Evolutionary conservation across 2,888 invertebrate species (phyloP).

Genomic region (Eupithecia dodoneata): DNA sequence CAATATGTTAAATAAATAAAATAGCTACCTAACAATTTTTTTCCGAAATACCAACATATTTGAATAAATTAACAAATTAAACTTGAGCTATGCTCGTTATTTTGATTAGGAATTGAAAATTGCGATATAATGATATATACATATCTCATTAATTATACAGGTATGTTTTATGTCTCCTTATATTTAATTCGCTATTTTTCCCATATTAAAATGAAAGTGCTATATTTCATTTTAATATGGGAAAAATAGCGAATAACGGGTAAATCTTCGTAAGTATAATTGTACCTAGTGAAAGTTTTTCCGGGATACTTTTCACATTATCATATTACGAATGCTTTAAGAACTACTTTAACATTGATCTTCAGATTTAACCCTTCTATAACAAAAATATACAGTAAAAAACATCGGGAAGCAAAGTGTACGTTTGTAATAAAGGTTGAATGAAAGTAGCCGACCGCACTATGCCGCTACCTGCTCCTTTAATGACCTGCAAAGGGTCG

Average conservation of each 20-base stretch:
- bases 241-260: no score
- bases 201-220: conserved; percentile 22
- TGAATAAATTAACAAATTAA: conserved; percentile 30
- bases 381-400: conserved; percentile 3
- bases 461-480: conserved; percentile 67
- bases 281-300: background rate
- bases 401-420: conserved; percentile 29
- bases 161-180: conserved; percentile 36
- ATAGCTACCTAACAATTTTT: conserved; percentile 21
- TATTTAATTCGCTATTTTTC: conserved; percentile 31
- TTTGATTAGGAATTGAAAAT: conserved; percentile 39
- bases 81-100: conserved; percentile 43
- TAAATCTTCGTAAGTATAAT: background rate
- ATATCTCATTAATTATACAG: conserved; percentile 45
- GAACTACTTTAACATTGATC: background rate
- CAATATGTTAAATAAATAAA: conserved; percentile 20
- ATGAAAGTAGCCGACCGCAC: conserved; percentile 53
- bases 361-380: conserved; percentile 1
- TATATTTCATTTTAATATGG: no score
- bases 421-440: conserved; percentile 52
- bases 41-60: conserved; percentile 20
- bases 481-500: conserved; percentile 72
- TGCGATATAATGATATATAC: conserved; percentile 36
- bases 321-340: background rate
- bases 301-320: background rate